Evolutionary conservation across 2,888 invertebrate genomes (phyloP).

Genomic region (Dynastes hyllus): DNA sequence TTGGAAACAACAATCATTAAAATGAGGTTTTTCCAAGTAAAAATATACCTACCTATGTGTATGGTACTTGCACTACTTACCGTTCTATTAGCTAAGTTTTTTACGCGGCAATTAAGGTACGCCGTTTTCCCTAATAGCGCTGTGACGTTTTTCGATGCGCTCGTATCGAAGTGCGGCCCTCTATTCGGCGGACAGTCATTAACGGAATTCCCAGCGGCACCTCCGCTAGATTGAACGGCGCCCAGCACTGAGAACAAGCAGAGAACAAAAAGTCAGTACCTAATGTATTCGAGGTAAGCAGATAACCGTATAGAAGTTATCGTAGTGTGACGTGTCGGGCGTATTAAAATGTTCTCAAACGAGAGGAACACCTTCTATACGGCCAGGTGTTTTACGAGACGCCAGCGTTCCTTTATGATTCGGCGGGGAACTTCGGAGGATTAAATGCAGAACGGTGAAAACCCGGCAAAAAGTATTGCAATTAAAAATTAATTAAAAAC

Average conservation of each 20-base stretch:
- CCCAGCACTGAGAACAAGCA: conserved; percentile 64
- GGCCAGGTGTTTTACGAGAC: conserved; percentile 31
- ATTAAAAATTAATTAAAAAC: conserved; percentile 48
- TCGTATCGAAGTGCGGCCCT: conserved; percentile 70
- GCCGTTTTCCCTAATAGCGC: conserved; percentile 92
- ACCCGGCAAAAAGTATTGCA: conserved; percentile 24
- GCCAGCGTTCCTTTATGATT: not conserved
- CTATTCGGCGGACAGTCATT: conserved; percentile 64
- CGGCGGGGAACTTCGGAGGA: not conserved
- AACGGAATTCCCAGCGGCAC: conserved; percentile 65
- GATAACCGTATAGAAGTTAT: conserved; percentile 1
- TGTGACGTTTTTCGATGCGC: conserved; percentile 76
- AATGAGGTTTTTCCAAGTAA: not conserved
- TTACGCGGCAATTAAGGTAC: conserved; percentile 91
- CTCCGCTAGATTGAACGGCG: conserved; percentile 65
- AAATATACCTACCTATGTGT: not conserved
- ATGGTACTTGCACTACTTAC: conserved; percentile 74
- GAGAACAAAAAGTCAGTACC: conserved; percentile 50
- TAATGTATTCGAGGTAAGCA: not conserved
- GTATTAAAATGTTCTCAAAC: conserved; percentile 16
- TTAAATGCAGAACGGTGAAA: conserved; percentile 18
- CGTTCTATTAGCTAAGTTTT: conserved; percentile 93
- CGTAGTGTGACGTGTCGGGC: conserved; percentile 20
- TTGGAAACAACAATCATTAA: not conserved
- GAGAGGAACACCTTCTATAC: not conserved